Conservation (phyloP, 2,797 vertebrate species). For the Nyctibius grandis region DNA sequence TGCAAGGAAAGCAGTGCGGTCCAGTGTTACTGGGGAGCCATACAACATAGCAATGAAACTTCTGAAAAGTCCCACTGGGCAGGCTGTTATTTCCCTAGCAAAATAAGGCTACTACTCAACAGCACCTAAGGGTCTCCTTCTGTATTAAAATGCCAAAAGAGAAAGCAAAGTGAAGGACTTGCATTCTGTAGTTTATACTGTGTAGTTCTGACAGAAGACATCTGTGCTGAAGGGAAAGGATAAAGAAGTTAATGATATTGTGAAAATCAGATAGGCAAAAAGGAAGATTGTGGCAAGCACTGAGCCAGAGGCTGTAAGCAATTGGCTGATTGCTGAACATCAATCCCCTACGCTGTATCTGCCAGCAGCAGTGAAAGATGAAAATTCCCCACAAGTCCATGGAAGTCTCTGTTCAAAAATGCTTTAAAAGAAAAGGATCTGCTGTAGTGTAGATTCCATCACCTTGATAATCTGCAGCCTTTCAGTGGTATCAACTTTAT, state of each 20-base stretch:
- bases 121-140: not conserved
- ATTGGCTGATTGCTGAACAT: slow-evolving; percentile 7
- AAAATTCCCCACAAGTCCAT: not conserved
- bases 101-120: not conserved
- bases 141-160: not conserved
- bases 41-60: not conserved
- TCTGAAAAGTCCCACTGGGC: not conserved
- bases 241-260: not conserved
- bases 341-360: not conserved
- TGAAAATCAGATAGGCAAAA: not conserved
- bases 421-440: not conserved
- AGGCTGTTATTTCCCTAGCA: not conserved
- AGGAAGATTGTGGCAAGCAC: not conserved
- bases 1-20: not conserved
- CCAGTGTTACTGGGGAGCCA: not conserved
- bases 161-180: not conserved
- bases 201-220: not conserved
- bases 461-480: not conserved
- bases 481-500: not conserved
- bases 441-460: not conserved
- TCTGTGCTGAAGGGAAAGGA: not conserved
- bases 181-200: not conserved
- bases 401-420: not conserved
- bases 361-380: not conserved
- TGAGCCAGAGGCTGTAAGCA: not conserved